phyloP scores from a whole-genome alignment of 2,113 vertebrate genomes.

The Paradisaea rubra region DNA sequence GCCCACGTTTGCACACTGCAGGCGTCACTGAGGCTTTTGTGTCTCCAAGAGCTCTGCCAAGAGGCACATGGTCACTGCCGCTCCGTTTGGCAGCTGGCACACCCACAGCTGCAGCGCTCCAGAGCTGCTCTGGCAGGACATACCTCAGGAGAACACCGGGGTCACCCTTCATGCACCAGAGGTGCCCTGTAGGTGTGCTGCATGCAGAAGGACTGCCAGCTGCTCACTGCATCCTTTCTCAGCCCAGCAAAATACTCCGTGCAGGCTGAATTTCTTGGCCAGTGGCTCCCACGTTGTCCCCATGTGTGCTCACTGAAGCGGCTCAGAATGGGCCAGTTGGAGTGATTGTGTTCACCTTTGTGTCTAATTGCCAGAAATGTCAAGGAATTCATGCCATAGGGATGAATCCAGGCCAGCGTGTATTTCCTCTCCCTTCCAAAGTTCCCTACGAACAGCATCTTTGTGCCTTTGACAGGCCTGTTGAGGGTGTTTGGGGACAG shows the following conservation, averaged over 20 bases:
- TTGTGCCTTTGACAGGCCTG: background rate
- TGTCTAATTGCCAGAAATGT: background rate
- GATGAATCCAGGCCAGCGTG: background rate
- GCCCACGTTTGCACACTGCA: background rate
- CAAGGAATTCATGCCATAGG: background rate
- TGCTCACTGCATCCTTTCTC: background rate
- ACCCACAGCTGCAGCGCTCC: background rate
- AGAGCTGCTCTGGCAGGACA: background rate
- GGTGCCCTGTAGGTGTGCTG: background rate
- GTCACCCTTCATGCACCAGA: background rate
- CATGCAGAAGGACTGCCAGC: background rate
- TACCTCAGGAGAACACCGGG: rapidly evolving
- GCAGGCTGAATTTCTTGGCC: background rate
- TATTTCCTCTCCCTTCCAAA: background rate
- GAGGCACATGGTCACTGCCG: rapidly evolving
- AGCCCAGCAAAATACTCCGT: background rate
- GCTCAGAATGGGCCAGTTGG: background rate
- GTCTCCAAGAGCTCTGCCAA: background rate
- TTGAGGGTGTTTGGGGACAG: background rate
- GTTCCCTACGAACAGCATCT: background rate
- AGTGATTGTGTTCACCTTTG: background rate
- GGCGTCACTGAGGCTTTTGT: rapidly evolving
- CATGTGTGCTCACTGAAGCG: rapidly evolving
- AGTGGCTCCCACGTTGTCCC: background rate
- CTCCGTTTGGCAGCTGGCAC: background rate